Conservation (phyloP, 2,113 vertebrate species). For the Sander lucioperca region DNA sequence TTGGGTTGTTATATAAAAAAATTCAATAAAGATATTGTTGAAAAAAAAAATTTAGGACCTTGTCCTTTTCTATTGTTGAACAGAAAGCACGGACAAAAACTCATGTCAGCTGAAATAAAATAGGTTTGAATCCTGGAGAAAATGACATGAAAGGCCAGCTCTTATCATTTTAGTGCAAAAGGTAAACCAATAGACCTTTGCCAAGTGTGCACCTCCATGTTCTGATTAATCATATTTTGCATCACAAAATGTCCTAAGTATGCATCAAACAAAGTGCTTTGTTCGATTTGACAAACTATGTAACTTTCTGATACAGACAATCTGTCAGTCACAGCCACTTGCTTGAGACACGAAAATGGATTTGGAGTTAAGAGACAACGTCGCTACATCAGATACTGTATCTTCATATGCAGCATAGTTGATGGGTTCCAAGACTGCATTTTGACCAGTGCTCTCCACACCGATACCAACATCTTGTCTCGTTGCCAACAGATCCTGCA, state of each 20-base stretch:
- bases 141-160: neutral
- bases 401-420: no score
- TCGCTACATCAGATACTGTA: no score
- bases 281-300: no score
- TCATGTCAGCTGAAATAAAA: neutral
- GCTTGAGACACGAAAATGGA: no score
- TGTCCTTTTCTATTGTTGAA: slow-evolving; percentile 13
- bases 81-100: neutral
- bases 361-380: no score
- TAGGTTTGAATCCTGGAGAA: neutral
- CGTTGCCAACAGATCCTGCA: no score
- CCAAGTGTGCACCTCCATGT: neutral
- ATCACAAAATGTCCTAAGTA: neutral
- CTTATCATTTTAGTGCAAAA: neutral
- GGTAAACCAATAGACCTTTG: neutral
- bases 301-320: neutral
- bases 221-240: neutral
- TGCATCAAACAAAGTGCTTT: neutral
- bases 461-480: no score
- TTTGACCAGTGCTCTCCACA: no score
- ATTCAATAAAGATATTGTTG: no score
- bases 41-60: no score
- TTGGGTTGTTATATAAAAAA: no score
- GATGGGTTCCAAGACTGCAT: no score
- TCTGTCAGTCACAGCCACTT: neutral